Evolutionary conservation across 2,888 invertebrate genomes (phyloP).

Genomic region (Trissonchulus sp.): DNA sequence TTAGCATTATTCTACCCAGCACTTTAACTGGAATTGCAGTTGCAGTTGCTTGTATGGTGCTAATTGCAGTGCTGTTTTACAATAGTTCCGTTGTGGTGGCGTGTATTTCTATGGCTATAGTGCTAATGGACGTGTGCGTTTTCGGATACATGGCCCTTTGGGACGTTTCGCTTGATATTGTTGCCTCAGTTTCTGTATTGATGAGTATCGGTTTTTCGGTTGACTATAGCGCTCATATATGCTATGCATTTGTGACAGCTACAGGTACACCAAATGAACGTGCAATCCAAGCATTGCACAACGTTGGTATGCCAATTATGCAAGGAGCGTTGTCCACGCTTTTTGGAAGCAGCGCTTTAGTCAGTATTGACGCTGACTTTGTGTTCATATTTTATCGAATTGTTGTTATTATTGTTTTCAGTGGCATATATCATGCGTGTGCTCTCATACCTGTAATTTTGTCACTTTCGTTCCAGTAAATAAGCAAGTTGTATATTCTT

Average conservation of each 20-base stretch:
- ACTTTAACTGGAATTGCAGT: conserved; percentile 45
- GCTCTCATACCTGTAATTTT: conserved; percentile 75
- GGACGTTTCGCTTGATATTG: conserved; percentile 72
- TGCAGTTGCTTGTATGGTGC: conserved; percentile 71
- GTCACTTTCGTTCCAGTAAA: too few species aligned
- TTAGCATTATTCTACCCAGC: conserved; percentile 50
- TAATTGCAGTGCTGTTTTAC: conserved; percentile 84
- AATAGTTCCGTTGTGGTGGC: conserved; percentile 82
- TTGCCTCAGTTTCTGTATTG: conserved; percentile 90
- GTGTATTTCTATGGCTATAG: conserved; percentile 89
- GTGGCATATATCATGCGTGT: conserved; percentile 85
- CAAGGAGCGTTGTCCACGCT: conserved; percentile 86
- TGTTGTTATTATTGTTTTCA: conserved; percentile 83
- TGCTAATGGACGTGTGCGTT: conserved; percentile 86
- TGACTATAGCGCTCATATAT: conserved; percentile 78
- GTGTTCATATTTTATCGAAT: conserved; percentile 94
- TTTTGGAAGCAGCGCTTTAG: conserved; percentile 74
- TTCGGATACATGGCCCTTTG: conserved; percentile 93
- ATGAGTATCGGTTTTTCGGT: conserved; percentile 97
- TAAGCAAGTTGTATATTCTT: too few species aligned
- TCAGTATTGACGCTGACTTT: conserved; percentile 84
- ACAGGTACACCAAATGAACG: conserved; percentile 68
- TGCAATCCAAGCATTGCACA: conserved; percentile 76
- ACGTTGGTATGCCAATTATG: conserved; percentile 78
- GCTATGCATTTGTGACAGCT: conserved; percentile 62